Percentiles rank a stretch among this genome's conserved stretches.
Evolutionary conservation across 2,888 invertebrate species (phyloP).

Genomic region (Ophraella communa): DNA sequence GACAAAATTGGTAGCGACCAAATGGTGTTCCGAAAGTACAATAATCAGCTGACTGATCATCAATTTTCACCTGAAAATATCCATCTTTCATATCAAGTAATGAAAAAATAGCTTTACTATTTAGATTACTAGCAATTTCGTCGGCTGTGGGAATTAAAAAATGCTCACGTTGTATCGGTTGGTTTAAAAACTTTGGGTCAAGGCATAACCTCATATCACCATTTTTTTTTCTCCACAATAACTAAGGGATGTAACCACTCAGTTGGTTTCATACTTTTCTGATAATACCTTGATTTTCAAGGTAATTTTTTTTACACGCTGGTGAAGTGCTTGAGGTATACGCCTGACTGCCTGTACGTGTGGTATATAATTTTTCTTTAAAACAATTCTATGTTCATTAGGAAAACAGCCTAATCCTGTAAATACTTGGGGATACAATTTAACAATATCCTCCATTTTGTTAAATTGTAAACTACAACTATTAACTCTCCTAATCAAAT

Average conservation of each 20-base stretch:
- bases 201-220: constrained; percentile 25
- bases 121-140: constrained; percentile 20
- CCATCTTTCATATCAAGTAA: constrained; percentile 37
- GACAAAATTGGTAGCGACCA: constrained; percentile 25
- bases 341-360: neutral
- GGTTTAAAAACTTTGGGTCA: constrained; percentile 27
- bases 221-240: no score
- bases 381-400: constrained; percentile 31
- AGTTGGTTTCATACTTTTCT: neutral
- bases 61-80: constrained; percentile 25
- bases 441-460: neutral
- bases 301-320: neutral
- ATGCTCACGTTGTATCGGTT: constrained; percentile 23
- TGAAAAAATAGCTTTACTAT: constrained; percentile 28
- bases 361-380: constrained; percentile 25
- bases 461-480: neutral
- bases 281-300: neutral
- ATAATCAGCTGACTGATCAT: constrained; percentile 14
- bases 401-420: constrained; percentile 33
- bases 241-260: no score
- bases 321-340: neutral
- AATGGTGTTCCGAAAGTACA: constrained; percentile 29
- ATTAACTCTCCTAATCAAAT: constrained; percentile 22
- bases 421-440: constrained; percentile 16
- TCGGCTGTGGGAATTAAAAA: constrained; percentile 24